Evolutionary conservation across 2,888 invertebrate species (phyloP), one percentile per base, ranked within the genome.

Genomic region (Siphonodentalium dalli): DNA sequence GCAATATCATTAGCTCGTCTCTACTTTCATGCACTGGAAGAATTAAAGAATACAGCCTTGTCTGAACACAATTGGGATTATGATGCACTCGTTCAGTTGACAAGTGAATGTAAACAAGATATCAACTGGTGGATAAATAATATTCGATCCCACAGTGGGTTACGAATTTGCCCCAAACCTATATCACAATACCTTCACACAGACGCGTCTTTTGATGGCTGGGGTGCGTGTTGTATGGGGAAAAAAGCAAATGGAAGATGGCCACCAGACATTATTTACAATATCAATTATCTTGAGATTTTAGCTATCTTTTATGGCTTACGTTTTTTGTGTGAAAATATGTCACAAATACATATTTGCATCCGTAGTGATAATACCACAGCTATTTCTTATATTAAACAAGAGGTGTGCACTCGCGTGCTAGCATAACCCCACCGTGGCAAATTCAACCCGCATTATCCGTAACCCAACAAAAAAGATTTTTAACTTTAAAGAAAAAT

Each of bases 221-320:
- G 53, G 45, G 52, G 45, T 27, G 39, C 31, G 9, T 13, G 21
- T 11, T 13, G 33, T 13, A 35, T 18, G 34, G 37, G 11, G 27
- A 13, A 21, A 15, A 28, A 18, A 26, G 18, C 24, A 24, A 35
- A 35, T n/a, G 43, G 47, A 13, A 21, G 27, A 18, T 42, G 54
- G 42, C 26, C 38, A 27, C 18, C 23, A 27, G 37, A 41, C 26
- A 33, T 23, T 15, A 24, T n/a, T 23, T 6, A 24, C 23, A 42
- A 54, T 38, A 54, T 54, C 21, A 42, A 54, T 42, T 23, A 39
- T 21, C 23, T 42, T 23, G 54, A 54, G 28, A 29, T 54, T 15
- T 15, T 26, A 27, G 47, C 42, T 18, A 38, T 41, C 4, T 18
- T 31, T 27, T 43, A 38, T 43, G 27, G 43, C n/a, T 29, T 51